phyloP scores from a whole-genome alignment of 2,888 invertebrate species.

The Julus scanicus region DNA sequence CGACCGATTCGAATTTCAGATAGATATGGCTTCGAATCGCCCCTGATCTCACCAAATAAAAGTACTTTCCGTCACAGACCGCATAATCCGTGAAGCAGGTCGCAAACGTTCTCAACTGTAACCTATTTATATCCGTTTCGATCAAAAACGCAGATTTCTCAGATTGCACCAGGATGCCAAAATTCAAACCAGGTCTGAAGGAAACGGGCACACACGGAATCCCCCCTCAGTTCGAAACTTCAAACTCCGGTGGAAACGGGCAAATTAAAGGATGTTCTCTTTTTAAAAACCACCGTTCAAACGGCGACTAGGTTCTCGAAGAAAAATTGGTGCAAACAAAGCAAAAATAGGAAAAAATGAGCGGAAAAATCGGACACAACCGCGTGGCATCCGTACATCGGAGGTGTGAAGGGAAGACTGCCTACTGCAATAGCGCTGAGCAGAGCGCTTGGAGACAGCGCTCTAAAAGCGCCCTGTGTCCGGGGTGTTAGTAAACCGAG shows the following conservation, averaged over 20 bases:
- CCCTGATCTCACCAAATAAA: not conserved
- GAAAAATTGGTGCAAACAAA: too few relatives aligned
- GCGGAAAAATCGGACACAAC: not conserved
- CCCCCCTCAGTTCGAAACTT: not conserved
- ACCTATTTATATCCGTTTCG: not conserved
- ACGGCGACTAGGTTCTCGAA: not conserved
- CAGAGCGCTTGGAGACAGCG: not conserved
- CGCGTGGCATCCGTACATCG: not conserved
- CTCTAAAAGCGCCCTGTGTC: not conserved
- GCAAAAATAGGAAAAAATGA: not conserved
- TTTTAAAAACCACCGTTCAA: not conserved
- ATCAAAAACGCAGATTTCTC: not conserved
- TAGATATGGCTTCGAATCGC: not conserved
- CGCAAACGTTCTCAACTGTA: not conserved
- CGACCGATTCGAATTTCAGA: not conserved
- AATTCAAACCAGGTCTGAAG: not conserved
- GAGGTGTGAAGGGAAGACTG: constrained; percentile 5
- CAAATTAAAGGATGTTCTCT: not conserved
- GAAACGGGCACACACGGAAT: not conserved
- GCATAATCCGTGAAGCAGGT: not conserved
- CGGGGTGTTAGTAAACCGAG: not conserved
- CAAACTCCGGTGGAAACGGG: not conserved
- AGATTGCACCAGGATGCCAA: constrained; percentile 1
- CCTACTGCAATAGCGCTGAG: not conserved
- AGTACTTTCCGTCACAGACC: not conserved